Evolutionary conservation across 2,113 vertebrate species (phyloP).

Genomic region (Oxygymnocypris stewartii): DNA sequence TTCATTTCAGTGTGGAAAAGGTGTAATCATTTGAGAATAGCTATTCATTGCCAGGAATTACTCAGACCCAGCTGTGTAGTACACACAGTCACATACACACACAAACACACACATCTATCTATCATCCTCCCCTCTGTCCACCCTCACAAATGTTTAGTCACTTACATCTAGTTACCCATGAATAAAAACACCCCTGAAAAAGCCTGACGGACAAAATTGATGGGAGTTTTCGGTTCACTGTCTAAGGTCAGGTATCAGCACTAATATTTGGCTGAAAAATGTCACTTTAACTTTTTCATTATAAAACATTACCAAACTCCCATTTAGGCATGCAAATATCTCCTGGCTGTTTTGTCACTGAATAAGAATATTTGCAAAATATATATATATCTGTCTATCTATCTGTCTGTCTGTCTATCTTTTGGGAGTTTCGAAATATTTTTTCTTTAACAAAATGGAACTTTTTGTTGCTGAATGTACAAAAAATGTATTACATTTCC

Average conservation of each 20-base stretch:
- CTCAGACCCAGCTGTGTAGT: conserved; percentile 55
- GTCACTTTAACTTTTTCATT: background rate
- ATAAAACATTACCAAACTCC: conserved; percentile 28
- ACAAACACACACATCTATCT: conserved; percentile 19
- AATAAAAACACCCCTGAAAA: conserved; percentile 23
- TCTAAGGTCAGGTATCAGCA: conserved; percentile 30
- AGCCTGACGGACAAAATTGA: conserved; percentile 1
- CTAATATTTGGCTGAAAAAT: conserved; percentile 38
- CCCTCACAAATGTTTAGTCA: conserved; percentile 38
- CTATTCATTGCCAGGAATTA: conserved; percentile 50
- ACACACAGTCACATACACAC: conserved; percentile 11
- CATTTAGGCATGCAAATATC: background rate
- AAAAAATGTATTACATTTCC: conserved; percentile 75
- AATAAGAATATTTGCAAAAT: background rate
- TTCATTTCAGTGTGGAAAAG: conserved; percentile 34
- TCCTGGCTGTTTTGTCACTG: background rate
- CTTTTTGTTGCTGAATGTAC: background rate
- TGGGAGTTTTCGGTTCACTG: conserved; percentile 7
- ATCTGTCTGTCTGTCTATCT: background rate
- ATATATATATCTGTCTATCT: background rate
- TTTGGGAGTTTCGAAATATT: background rate
- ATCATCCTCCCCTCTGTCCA: conserved; percentile 35
- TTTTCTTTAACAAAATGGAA: background rate
- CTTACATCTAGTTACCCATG: conserved; percentile 10
- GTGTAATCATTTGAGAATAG: conserved; percentile 46